These are phyloP conservation scores for Lordiphosa clarofinis DNA, from an alignment of 1,140 invertebrate genomes.

Conservation along the genomic window DNA sequence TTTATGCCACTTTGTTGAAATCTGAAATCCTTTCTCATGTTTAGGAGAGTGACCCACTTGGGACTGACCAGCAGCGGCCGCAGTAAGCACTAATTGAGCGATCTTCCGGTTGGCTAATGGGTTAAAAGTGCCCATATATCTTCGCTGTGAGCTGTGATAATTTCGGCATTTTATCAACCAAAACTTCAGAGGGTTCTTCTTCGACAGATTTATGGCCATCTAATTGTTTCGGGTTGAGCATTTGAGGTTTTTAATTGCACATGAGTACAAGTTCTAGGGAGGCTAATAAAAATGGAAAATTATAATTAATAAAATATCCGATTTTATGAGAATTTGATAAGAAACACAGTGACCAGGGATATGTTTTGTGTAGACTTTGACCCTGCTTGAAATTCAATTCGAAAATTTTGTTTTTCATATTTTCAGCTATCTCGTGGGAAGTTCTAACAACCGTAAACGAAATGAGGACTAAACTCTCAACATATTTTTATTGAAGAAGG, in stretches of 20 bases:
- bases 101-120: constrained; percentile 75
- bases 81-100: constrained; percentile 66
- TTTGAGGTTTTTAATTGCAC: constrained; percentile 19
- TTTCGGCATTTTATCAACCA: constrained; percentile 73
- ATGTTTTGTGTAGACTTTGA: too few relatives aligned
- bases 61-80: constrained; percentile 46
- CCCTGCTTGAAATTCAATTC: too few relatives aligned
- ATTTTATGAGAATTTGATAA: constrained; percentile 15
- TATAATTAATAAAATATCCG: constrained; percentile 22
- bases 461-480: too few relatives aligned
- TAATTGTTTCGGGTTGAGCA: constrained; percentile 31
- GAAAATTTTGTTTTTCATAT: too few relatives aligned
- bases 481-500: too few relatives aligned
- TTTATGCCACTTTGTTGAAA: constrained; percentile 72
- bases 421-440: too few relatives aligned
- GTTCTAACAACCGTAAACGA: too few relatives aligned
- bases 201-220: constrained; percentile 54
- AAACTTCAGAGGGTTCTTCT: constrained; percentile 60
- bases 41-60: constrained; percentile 63
- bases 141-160: constrained; percentile 46
- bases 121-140: constrained; percentile 69
- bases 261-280: constrained; percentile 1
- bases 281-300: constrained; percentile 17
- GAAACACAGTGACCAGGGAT: neutral
- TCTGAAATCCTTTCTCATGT: constrained; percentile 39